Conservation (phyloP, 2,888 invertebrate genomes). For the Dicycla oo region DNA sequence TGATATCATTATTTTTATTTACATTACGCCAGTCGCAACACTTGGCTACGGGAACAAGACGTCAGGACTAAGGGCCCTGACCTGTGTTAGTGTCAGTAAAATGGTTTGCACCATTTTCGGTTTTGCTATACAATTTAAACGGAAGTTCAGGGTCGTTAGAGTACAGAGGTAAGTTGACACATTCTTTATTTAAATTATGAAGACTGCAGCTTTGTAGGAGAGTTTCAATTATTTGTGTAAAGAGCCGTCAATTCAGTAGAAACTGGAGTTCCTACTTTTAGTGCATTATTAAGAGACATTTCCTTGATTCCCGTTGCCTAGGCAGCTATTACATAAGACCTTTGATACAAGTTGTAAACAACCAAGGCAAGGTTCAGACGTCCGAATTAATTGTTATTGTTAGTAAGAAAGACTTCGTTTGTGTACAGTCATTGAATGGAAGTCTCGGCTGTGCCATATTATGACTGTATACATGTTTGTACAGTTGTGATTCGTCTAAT, state of each 20-base stretch:
- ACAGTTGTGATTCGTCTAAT: conserved; percentile 30
- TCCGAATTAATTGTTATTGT: conserved; percentile 51
- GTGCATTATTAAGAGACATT: background rate
- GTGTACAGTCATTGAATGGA: conserved; percentile 37
- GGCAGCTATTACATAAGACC: conserved; percentile 21
- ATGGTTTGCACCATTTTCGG: conserved; percentile 56
- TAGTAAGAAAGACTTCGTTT: conserved; percentile 49
- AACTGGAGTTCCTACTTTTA: background rate
- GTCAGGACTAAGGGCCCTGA: conserved; percentile 47
- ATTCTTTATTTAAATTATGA: conserved; percentile 14
- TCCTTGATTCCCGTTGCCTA: conserved; percentile 15
- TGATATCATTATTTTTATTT: conserved; percentile 60
- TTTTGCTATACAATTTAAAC: conserved; percentile 53
- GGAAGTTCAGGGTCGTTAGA: conserved; percentile 59
- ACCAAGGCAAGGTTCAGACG: conserved; percentile 1
- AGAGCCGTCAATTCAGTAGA: background rate
- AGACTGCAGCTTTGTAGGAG: background rate
- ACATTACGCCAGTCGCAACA: conserved; percentile 54
- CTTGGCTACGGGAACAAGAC: conserved; percentile 49
- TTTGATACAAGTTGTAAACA: conserved; percentile 41
- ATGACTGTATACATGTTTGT: conserved; percentile 38
- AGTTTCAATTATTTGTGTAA: conserved; percentile 15
- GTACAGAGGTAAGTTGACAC: conserved; percentile 62
- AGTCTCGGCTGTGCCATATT: conserved; percentile 19
- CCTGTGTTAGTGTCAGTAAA: conserved; percentile 33